Conservation (phyloP, 2,113 vertebrate genomes). For the Neomonachus schauinslandi region DNA sequence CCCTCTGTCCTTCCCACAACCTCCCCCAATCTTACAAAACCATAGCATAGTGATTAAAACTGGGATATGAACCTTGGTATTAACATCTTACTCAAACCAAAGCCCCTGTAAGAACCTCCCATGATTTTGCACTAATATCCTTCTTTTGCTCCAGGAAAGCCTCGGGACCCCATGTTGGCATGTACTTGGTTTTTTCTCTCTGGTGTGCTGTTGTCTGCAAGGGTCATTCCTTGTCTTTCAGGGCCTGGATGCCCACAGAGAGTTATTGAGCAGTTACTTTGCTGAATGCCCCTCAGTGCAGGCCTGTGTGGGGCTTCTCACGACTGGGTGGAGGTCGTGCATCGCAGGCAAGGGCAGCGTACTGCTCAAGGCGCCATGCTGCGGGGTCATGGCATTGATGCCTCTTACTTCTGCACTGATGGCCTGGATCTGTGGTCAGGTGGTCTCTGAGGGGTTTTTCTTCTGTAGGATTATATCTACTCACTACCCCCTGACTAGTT, state of each 20-base stretch:
- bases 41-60: not conserved
- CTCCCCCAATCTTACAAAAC: not conserved
- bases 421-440: not conserved
- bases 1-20: not conserved
- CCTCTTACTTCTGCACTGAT: not conserved
- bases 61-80: not conserved
- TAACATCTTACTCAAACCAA: not conserved
- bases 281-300: not conserved
- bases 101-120: not conserved
- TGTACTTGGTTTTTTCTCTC: not conserved
- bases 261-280: not conserved
- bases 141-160: not conserved
- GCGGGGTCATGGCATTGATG: rapidly evolving
- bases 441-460: not conserved
- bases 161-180: not conserved
- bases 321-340: not conserved
- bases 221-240: not conserved
- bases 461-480: not conserved
- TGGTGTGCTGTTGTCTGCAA: not conserved
- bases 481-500: not conserved
- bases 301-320: not conserved
- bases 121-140: not conserved
- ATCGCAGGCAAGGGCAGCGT: too few relatives aligned
- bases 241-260: not conserved
- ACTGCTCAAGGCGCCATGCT: too few relatives aligned